These are phyloP conservation scores for Columba janthina DNA, from an alignment of 2,113 vertebrate species.

Conservation along the genomic window DNA sequence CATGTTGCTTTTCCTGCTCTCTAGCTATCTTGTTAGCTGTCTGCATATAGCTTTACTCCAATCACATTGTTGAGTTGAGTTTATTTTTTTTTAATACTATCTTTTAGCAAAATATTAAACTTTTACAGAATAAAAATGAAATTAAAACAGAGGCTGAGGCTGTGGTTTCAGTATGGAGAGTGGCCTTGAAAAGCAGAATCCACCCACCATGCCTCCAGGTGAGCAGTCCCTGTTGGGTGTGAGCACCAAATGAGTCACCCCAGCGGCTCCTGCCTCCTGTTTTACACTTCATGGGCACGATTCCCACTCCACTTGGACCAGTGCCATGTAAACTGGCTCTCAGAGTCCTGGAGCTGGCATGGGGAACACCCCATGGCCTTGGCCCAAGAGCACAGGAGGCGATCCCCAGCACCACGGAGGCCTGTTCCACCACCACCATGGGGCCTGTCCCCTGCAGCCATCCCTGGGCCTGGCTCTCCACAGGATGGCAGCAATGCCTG, in stretches of 20 bases:
- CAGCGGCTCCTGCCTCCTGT: accelerated
- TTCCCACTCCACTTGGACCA: background rate
- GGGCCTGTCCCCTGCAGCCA: accelerated
- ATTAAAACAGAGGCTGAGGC: background rate
- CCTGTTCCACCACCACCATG: accelerated
- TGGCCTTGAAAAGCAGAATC: background rate
- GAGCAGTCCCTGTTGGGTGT: background rate
- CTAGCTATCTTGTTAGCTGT: conserved; percentile 43
- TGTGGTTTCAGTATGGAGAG: background rate
- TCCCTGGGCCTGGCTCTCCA: background rate
- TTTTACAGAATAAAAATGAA: conserved; percentile 63
- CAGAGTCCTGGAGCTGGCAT: background rate
- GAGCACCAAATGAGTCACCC: accelerated
- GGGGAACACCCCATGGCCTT: background rate
- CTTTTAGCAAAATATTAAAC: conserved; percentile 69
- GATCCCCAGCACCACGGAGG: background rate
- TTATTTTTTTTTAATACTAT: conserved; percentile 53
- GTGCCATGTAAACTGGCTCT: background rate
- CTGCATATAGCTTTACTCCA: conserved; percentile 47
- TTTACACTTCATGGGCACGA: accelerated
- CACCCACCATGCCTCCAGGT: accelerated
- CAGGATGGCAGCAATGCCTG: conserved; percentile 67
- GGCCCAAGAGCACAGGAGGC: accelerated
- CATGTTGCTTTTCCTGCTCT: conserved; percentile 37
- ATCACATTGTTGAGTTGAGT: conserved; percentile 43